Conservation (phyloP, 2,797 vertebrate genomes). For the Selene dorsalis region DNA sequence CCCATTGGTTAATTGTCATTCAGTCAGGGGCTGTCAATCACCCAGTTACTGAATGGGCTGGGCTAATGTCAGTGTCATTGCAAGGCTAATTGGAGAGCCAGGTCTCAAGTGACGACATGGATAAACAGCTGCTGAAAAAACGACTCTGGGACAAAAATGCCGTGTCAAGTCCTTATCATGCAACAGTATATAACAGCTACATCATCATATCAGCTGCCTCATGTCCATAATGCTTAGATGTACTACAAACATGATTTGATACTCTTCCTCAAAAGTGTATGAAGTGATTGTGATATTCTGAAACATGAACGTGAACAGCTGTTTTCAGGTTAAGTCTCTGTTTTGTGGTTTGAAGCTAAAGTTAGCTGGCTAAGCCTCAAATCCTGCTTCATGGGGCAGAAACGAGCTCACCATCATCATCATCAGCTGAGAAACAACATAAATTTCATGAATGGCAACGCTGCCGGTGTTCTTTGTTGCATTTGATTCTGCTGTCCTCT, state of each 20-base stretch:
- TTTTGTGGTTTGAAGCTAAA: slow-evolving; percentile 10
- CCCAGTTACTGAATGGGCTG: too few relatives aligned
- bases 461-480: neutral
- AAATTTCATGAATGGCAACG: neutral
- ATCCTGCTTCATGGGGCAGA: neutral
- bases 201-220: neutral
- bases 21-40: too few relatives aligned
- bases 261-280: neutral
- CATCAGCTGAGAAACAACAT: neutral
- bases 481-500: neutral
- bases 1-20: too few relatives aligned
- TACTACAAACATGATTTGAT: neutral
- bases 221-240: neutral
- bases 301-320: neutral
- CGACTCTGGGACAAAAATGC: too few relatives aligned
- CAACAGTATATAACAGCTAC: neutral
- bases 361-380: neutral
- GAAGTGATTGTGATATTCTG: neutral
- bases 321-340: slow-evolving; percentile 2
- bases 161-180: too few relatives aligned
- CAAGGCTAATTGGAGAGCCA: too few relatives aligned
- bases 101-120: too few relatives aligned
- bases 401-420: neutral
- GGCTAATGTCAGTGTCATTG: too few relatives aligned
- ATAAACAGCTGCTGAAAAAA: too few relatives aligned